These are phyloP conservation scores for Diadumene lineata DNA, from an alignment of 92 coral and sea anemone genomes.

Conservation along the genomic window DNA sequence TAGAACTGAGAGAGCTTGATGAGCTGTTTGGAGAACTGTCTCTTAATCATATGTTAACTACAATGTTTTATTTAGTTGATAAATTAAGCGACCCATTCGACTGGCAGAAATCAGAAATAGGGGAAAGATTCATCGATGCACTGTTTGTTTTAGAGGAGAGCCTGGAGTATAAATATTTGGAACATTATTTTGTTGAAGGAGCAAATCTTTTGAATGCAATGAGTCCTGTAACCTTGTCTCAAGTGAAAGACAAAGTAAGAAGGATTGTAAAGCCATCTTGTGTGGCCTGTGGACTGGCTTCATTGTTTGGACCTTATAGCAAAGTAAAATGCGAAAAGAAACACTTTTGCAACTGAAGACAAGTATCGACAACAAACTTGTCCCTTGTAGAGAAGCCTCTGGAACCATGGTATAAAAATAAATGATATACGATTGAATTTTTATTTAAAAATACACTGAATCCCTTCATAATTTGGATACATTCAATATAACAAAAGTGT, in stretches of 20 bases:
- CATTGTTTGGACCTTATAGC: slow-evolving; percentile 37
- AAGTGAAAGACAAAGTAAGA: slow-evolving; percentile 72
- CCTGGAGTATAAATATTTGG: slow-evolving; percentile 63
- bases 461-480: background rate
- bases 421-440: background rate
- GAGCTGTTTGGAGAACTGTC: slow-evolving; percentile 66
- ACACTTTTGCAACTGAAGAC: too few species aligned
- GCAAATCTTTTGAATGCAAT: slow-evolving; percentile 63
- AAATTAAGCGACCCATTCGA: slow-evolving; percentile 52
- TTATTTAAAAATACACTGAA: background rate
- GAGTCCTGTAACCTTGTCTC: slow-evolving; percentile 56
- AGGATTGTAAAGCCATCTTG: slow-evolving; percentile 73
- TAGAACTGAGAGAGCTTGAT: slow-evolving; percentile 79
- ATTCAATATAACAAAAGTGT: background rate
- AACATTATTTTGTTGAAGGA: slow-evolving; percentile 73
- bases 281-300: slow-evolving; percentile 71
- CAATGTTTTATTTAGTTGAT: slow-evolving; percentile 61
- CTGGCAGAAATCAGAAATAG: slow-evolving; percentile 66
- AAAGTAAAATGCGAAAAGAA: slow-evolving; percentile 19
- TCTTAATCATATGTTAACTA: slow-evolving; percentile 67
- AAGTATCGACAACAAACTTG: background rate
- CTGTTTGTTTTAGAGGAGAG: slow-evolving; percentile 58
- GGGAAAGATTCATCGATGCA: slow-evolving; percentile 74
- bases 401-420: background rate
- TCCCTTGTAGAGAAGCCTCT: background rate